Percentiles rank a stretch among this genome's conserved stretches.
Conservation (phyloP, 2,113 vertebrate genomes). For the Phalacrocorax carbo region DNA sequence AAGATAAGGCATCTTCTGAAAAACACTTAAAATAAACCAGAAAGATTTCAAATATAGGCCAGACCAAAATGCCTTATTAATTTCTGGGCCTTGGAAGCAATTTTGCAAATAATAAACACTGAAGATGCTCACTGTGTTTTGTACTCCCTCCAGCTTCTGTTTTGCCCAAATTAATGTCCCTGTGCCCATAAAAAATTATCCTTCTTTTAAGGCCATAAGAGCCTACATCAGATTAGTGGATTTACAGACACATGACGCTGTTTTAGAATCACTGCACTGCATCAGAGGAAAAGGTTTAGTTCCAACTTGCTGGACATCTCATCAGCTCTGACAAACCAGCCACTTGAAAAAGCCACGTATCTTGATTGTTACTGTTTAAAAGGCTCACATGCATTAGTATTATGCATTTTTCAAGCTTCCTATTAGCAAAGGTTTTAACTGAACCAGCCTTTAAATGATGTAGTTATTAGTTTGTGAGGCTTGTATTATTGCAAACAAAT, state of each 20-base stretch:
- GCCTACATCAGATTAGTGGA: not conserved
- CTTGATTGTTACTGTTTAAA: slow-evolving; percentile 15
- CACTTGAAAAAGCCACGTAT: not conserved
- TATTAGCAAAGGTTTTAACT: not conserved
- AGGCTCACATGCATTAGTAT: not conserved
- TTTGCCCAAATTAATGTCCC: not conserved
- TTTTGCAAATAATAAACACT: not conserved
- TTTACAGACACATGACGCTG: not conserved
- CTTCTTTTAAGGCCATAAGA: not conserved
- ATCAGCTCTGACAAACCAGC: not conserved
- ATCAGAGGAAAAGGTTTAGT: not conserved
- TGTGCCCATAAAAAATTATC: not conserved
- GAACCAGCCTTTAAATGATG: not conserved
- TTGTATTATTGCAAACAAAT: slow-evolving; percentile 32
- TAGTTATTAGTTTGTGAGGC: not conserved
- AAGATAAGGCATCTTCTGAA: not conserved
- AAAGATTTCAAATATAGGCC: not conserved
- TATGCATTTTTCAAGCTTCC: not conserved
- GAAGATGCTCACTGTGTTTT: not conserved
- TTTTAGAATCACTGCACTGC: not conserved
- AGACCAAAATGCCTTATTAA: not conserved
- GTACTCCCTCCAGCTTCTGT: not conserved
- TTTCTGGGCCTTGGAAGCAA: not conserved
- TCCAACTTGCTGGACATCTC: not conserved
- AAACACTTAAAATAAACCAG: not conserved